These are phyloP conservation scores for Anabas testudineus DNA, from an alignment of 2,797 vertebrate genomes.

Conservation along the genomic window DNA sequence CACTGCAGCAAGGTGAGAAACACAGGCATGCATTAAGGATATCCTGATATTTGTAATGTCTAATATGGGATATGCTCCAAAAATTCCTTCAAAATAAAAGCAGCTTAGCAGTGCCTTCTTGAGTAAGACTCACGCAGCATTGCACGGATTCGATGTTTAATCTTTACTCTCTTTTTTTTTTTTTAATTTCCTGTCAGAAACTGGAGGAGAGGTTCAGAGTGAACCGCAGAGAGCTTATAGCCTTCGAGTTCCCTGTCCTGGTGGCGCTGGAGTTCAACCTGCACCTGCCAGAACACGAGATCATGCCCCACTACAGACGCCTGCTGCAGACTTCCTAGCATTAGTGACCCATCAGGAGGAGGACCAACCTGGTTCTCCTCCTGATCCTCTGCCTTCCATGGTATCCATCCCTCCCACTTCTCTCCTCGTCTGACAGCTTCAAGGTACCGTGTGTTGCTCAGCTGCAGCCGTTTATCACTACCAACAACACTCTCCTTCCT, in stretches of 20 bases:
- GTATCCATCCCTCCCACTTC: slow-evolving; percentile 37
- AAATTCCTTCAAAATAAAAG: too few relatives aligned
- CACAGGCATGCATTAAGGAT: too few relatives aligned
- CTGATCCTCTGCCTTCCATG: slow-evolving; percentile 49
- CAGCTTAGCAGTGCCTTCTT: too few relatives aligned
- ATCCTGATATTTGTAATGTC: too few relatives aligned
- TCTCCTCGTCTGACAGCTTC: slow-evolving; percentile 17
- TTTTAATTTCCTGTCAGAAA: slow-evolving; percentile 87
- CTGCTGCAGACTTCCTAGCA: slow-evolving; percentile 95
- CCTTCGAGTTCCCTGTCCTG: slow-evolving; percentile 97
- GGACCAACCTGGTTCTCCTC: slow-evolving; percentile 47
- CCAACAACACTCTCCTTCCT: slow-evolving; percentile 36
- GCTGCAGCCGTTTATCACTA: slow-evolving; percentile 27
- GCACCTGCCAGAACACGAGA: slow-evolving; percentile 95
- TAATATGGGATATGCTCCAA: too few relatives aligned
- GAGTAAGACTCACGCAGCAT: not conserved
- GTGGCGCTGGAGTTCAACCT: slow-evolving; percentile 98
- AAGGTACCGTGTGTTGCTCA: slow-evolving; percentile 39
- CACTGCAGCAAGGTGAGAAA: too few relatives aligned
- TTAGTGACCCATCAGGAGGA: slow-evolving; percentile 81
- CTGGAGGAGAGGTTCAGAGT: slow-evolving; percentile 98
- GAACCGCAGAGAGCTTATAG: slow-evolving; percentile 96
- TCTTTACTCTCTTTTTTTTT: not conserved
- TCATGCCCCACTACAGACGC: slow-evolving; percentile 99
- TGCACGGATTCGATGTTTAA: not conserved